Base-by-base conservation (phyloP, 2,113 vertebrate species). In the Gnathonemus longibarbis region DNA sequence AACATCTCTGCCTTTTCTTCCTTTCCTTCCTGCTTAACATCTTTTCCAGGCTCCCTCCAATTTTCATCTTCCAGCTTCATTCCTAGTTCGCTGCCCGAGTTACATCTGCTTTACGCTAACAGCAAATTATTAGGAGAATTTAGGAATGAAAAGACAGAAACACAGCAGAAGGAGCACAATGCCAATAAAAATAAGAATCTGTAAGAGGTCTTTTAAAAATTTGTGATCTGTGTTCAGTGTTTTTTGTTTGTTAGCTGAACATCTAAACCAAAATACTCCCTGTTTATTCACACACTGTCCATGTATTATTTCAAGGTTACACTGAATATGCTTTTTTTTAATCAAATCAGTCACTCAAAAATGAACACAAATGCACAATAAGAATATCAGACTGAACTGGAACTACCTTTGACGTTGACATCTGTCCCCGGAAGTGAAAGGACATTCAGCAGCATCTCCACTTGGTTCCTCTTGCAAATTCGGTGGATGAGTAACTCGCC, bases 341-440 rank as follows among this genome's bases (percentile, higher is more conserved):
- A 46, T 89, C n/a, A 86, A 9, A 88, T 93, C 91, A 93, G 93
- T 93, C 88, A 85, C 91, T 91, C 89, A 62, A 58, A 84, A 53
- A 85, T 13, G n/a, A 80, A 42, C 77, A 31, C 24, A 84, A 46
- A 62, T 53, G 52, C 27, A 89, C 19, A 84, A 62, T 31, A 58
- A 19, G 1, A 15, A 24, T 35, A 83, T 45, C 31, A 50, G 66
- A 31, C 17, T 24, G 45, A 83, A 27, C 15, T 1, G 80, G 80
- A 48, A 97, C 95, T 97, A 99, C 98, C 98, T 98, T 97, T 97
- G 94, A 95, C 94, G 92, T 99, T 99, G 95, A 98, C 95, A 92
- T 98, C 97, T 90, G 80, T 95, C 94, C 96, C 97, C 92, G 97
- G 96, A 90, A 95, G 91, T 92, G 96, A 95, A 86, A 99, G 97